phyloP scores from a whole-genome alignment of 2,797 vertebrate genomes.

The Nothura maculosa region DNA sequence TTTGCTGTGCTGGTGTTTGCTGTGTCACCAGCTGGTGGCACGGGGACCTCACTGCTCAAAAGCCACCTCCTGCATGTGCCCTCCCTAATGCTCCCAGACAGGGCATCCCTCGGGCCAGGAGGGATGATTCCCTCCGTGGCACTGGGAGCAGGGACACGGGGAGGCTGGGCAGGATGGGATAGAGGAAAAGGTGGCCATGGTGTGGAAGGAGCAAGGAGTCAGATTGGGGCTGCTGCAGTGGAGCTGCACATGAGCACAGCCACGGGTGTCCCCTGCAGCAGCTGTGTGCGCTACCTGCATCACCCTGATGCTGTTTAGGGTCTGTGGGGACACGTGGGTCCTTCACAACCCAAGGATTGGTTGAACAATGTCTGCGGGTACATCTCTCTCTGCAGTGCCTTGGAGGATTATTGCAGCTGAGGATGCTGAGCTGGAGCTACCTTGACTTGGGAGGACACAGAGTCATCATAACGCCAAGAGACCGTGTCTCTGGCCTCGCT shows the following conservation, averaged over 20 bases:
- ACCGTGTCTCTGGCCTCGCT: background rate
- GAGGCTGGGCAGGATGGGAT: background rate
- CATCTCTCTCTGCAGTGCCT: background rate
- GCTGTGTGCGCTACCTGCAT: background rate
- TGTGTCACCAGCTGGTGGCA: background rate
- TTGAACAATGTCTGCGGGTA: rapidly evolving
- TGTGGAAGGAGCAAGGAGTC: background rate
- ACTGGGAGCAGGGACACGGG: background rate
- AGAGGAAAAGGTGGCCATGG: background rate
- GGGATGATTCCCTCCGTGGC: rapidly evolving
- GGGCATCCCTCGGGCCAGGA: no score
- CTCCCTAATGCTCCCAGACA: no score
- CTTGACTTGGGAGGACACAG: no score
- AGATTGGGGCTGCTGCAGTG: background rate
- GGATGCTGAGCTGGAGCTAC: background rate
- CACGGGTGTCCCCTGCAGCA: background rate
- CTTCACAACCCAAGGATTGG: background rate
- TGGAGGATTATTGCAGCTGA: rapidly evolving
- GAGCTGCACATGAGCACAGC: background rate
- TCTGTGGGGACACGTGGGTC: background rate
- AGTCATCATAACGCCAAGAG: rapidly evolving
- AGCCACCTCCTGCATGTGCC: background rate
- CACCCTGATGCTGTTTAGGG: rapidly evolving
- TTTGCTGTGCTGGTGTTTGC: background rate
- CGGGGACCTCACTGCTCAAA: background rate